Evolutionary conservation across 2,113 vertebrate species (phyloP).

Genomic region (Melanostigma gelatinosum): DNA sequence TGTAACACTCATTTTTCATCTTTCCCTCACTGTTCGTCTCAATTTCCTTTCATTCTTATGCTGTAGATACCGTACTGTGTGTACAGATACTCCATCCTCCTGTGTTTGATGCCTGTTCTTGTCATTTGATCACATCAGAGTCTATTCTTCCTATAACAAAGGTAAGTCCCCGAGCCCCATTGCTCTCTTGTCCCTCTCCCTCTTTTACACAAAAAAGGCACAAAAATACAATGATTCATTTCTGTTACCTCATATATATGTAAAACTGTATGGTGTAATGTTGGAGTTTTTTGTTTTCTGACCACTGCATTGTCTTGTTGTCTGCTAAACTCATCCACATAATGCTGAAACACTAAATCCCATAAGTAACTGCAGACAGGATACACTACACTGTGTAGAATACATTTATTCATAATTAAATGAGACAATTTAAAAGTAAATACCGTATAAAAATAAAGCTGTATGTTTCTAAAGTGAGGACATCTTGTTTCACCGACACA

Average conservation of each 20-base stretch:
- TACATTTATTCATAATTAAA: slow-evolving; percentile 83
- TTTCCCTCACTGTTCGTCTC: neutral
- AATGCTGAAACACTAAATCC: neutral
- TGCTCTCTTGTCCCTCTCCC: neutral
- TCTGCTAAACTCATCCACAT: slow-evolving; percentile 7
- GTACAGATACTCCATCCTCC: neutral
- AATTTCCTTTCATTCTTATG: slow-evolving; percentile 32
- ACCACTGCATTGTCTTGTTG: neutral
- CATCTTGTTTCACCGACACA: slow-evolving; percentile 84
- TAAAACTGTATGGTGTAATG: neutral
- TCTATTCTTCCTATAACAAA: slow-evolving; percentile 28
- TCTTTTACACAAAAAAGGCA: neutral
- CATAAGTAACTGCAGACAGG: slow-evolving; percentile 1
- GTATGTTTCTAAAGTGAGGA: slow-evolving; percentile 75
- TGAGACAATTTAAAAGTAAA: slow-evolving; percentile 83
- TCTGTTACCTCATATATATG: neutral
- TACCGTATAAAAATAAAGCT: slow-evolving; percentile 89
- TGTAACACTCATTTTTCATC: slow-evolving; percentile 28
- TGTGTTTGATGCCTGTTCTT: slow-evolving; percentile 7
- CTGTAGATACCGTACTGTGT: neutral
- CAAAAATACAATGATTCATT: slow-evolving; percentile 5
- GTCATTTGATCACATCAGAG: slow-evolving; percentile 56
- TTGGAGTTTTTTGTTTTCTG: neutral
- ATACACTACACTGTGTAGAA: slow-evolving; percentile 78
- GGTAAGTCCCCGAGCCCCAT: neutral